A percentile compares a stretch with the other conserved stretches of the same genome.
These are phyloP conservation scores for Nomia melanderi DNA, from an alignment of 1,140 invertebrate species.

Conservation along the genomic window DNA sequence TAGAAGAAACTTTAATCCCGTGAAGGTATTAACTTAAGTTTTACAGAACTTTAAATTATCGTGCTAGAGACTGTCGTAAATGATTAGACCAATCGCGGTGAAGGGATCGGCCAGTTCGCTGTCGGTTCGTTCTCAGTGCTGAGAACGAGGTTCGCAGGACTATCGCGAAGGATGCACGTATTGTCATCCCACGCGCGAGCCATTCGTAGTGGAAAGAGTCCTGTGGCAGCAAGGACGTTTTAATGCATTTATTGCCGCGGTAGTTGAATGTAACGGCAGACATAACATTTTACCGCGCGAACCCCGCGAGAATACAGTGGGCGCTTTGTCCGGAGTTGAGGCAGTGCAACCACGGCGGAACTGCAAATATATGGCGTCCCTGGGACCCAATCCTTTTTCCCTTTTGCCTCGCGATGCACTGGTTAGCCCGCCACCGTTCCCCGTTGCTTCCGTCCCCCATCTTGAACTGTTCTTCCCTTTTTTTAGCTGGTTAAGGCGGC, in stretches of 20 bases:
- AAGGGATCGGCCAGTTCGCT: too few species aligned
- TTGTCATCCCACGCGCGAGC: not conserved
- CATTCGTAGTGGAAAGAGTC: not conserved
- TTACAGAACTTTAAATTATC: too few species aligned
- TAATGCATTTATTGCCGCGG: constrained; percentile 29
- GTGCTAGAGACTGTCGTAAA: too few species aligned
- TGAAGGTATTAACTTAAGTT: too few species aligned
- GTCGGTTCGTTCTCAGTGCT: too few species aligned
- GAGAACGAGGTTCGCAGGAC: not conserved
- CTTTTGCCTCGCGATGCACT: not conserved
- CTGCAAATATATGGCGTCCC: not conserved
- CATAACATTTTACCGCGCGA: constrained; percentile 26
- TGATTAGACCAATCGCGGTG: too few species aligned
- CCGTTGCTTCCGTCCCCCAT: too few species aligned
- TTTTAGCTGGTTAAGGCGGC: not conserved
- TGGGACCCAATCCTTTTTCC: not conserved
- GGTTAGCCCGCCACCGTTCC: not conserved
- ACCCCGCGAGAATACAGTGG: constrained; percentile 18
- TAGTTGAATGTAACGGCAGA: constrained; percentile 24
- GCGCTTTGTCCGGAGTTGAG: constrained; percentile 13
- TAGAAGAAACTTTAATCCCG: too few species aligned
- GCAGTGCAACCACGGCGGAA: not conserved
- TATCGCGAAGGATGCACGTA: not conserved
- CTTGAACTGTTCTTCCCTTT: not conserved
- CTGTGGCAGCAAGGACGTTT: not conserved